A percentile compares a stretch with the other conserved stretches of the same genome.
These are phyloP conservation scores for Odontocerum albicorne DNA, from an alignment of 2,888 invertebrate genomes.

Conservation along the genomic window DNA sequence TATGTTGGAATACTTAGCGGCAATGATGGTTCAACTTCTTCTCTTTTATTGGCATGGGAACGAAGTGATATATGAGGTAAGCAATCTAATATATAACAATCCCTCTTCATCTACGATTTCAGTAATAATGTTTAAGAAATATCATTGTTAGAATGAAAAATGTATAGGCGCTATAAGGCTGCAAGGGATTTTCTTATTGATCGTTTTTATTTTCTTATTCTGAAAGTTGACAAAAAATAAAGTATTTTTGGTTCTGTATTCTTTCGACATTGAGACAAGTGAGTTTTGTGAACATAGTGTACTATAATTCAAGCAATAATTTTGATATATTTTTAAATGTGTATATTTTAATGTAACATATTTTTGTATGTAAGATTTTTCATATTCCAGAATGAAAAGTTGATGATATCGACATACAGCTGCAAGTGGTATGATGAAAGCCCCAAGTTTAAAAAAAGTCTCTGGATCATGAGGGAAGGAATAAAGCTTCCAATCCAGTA, in stretches of 20 bases:
- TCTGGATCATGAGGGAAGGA: constrained; percentile 31
- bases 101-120: too few relatives aligned
- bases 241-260: too few relatives aligned
- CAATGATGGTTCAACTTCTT: constrained; percentile 51
- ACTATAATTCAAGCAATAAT: neutral
- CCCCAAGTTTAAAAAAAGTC: constrained; percentile 24
- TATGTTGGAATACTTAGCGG: constrained; percentile 49
- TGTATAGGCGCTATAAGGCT: too few relatives aligned
- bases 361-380: neutral
- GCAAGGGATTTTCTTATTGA: too few relatives aligned
- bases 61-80: constrained; percentile 47
- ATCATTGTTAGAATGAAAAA: too few relatives aligned
- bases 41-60: constrained; percentile 56
- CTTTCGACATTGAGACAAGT: too few relatives aligned
- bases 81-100: constrained; percentile 28
- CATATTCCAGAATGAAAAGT: constrained; percentile 30
- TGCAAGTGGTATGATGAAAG: constrained; percentile 34
- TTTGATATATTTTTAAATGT: neutral
- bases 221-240: too few relatives aligned
- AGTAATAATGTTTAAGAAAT: too few relatives aligned
- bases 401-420: constrained; percentile 26
- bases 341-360: too few relatives aligned
- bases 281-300: too few relatives aligned
- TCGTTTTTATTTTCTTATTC: too few relatives aligned
- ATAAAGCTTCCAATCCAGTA: constrained; percentile 28